phyloP scores from a whole-genome alignment of 2,888 invertebrate genomes.

The Drosophila merina region DNA sequence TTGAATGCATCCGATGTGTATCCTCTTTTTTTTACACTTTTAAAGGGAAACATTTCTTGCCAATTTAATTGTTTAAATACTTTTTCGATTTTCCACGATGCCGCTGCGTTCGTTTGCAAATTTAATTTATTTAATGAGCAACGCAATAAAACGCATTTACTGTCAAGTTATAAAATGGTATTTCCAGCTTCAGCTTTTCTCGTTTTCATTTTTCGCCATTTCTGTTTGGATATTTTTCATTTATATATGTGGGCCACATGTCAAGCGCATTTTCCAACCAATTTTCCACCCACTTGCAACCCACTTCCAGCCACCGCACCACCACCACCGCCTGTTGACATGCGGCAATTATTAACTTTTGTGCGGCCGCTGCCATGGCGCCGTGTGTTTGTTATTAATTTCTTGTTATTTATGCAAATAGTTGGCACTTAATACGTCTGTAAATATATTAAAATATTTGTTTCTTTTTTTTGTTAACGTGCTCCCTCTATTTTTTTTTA shows the following conservation, averaged over 20 bases:
- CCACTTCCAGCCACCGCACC: constrained; percentile 5
- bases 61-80: constrained; percentile 37
- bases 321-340: constrained; percentile 63
- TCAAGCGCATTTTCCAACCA: constrained; percentile 35
- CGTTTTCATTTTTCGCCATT: constrained; percentile 11
- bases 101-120: constrained; percentile 47
- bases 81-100: constrained; percentile 17
- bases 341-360: constrained; percentile 79
- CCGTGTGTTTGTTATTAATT: constrained; percentile 80
- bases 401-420: constrained; percentile 81
- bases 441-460: constrained; percentile 41
- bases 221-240: constrained; percentile 57
- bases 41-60: constrained; percentile 21
- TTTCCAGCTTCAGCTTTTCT: constrained; percentile 46
- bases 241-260: constrained; percentile 58
- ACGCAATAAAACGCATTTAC: constrained; percentile 80
- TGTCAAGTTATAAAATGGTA: constrained; percentile 81
- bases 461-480: constrained; percentile 13
- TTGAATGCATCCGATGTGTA: neutral
- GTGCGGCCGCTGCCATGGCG: constrained; percentile 76
- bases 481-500: neutral
- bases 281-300: constrained; percentile 3
- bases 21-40: constrained; percentile 2
- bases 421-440: constrained; percentile 77
- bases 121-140: constrained; percentile 79